Conservation (phyloP, 2,888 invertebrate genomes). For the Coenonympha glycerion region DNA sequence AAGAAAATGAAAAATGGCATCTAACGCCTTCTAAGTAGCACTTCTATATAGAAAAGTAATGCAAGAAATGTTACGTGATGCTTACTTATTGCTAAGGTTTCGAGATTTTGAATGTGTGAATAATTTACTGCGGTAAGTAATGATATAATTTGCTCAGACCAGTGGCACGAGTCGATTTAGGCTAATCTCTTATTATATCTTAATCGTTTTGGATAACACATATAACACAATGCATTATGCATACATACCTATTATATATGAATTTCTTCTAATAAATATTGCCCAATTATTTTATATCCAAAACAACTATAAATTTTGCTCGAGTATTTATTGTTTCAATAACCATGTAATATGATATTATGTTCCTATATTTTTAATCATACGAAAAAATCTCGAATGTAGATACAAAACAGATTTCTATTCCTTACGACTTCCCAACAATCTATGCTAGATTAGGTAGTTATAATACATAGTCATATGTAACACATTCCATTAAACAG, state of each 20-base stretch:
- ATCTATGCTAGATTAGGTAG: no score
- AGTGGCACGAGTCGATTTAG: background rate
- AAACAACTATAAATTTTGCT: no score
- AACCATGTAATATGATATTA: no score
- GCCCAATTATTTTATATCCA: no score
- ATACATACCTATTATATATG: no score
- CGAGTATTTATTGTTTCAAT: no score
- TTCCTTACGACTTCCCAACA: background rate
- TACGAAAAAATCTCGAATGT: no score
- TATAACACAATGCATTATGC: no score
- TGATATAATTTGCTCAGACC: background rate
- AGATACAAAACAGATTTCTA: no score
- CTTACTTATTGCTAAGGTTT: background rate
- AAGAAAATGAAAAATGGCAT: constrained; percentile 46
- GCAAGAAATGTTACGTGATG: constrained; percentile 24
- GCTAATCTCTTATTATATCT: background rate
- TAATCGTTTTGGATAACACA: background rate
- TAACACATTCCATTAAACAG: background rate
- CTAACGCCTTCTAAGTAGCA: constrained; percentile 8
- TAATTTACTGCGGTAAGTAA: constrained; percentile 13
- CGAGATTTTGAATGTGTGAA: constrained; percentile 17
- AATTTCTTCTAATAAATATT: no score
- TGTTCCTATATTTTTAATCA: no score
- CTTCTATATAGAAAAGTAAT: constrained; percentile 18
- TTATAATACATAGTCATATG: background rate